Base-by-base conservation (phyloP, 2,113 vertebrate species). In the Spea multiplicata region DNA sequence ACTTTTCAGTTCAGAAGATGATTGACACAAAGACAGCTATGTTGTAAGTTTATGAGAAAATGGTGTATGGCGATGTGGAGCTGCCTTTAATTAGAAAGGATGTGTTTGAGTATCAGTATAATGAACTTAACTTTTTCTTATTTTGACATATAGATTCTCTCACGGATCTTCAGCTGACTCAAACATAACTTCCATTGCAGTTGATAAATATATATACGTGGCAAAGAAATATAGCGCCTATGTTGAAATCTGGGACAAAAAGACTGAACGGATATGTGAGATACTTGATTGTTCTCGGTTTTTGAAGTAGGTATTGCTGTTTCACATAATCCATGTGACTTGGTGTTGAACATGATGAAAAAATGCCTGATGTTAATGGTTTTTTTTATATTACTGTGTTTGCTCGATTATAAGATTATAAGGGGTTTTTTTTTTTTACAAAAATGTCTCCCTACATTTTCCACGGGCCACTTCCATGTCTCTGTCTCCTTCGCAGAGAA, bases 181-280 rank as follows among this genome's bases (percentile, higher is more conserved):
- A 10, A 94, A 91, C 74, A 95, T 99, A 82, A 95, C 92, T 66
- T 93, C 93, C 0, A 89, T 98, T 88, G 96, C 86, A 16, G 94
- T 97, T 76, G 97, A 98, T 64, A 94, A 95, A 52, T 91, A 87
- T 45, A 89, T 96, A 66, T 99, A 95, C 84, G 78, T 98, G 78
- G 96, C 94, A 83, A 98, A 96, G 90, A 91, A 92, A 17, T 92
- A 93, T n/a, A 91, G 93, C 13, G 87, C 95, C 2, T 86, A 91
- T 14, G 93, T 99, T 1, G 96, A 98, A 88, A 91, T 99, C 57
- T 96, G 97, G 97, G 95, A 99, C 82, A 96, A 95, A 88, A 95
- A 93, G 82, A 93, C 89, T 0, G 94, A 95, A 84, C 95, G 92
- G 81, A 92, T 96, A 88, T 89, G 91, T 78, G 92, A 95, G 85